phyloP scores from a whole-genome alignment of 2,113 vertebrate species.

The Pedetes capensis region DNA sequence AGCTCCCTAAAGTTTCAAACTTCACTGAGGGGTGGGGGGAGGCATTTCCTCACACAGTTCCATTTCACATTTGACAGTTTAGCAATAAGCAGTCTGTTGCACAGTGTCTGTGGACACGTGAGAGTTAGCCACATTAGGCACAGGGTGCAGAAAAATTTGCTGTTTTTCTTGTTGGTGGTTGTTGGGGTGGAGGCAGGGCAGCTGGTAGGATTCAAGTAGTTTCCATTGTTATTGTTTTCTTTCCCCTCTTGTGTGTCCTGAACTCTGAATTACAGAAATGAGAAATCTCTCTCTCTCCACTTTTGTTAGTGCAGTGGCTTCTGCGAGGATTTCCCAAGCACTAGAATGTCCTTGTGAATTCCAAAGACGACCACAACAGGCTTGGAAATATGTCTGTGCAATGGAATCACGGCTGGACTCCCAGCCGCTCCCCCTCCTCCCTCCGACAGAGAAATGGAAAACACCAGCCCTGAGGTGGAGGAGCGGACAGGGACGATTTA shows the following conservation, averaged over 20 bases:
- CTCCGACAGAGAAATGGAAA: neutral
- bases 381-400: neutral
- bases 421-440: neutral
- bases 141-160: neutral
- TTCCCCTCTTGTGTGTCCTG: constrained; percentile 34
- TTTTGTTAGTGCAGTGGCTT: constrained; percentile 59
- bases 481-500: neutral
- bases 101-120: neutral
- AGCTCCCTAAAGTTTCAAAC: neutral
- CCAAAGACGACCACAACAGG: neutral
- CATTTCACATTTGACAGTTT: neutral
- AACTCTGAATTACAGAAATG: constrained; percentile 64
- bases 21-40: neutral
- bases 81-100: neutral
- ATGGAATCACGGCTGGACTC: neutral
- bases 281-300: constrained; percentile 53
- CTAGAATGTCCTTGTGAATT: constrained; percentile 66
- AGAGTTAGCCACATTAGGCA: neutral
- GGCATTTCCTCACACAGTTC: constrained; percentile 4
- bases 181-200: neutral
- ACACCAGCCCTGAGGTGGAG: neutral
- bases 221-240: constrained; percentile 40
- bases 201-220: neutral
- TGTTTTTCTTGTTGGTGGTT: neutral
- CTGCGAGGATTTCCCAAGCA: constrained; percentile 71